Percentiles rank a stretch among this genome's conserved stretches.
phyloP scores from a whole-genome alignment of 2,888 invertebrate genomes.

The Ophion slaviceki region DNA sequence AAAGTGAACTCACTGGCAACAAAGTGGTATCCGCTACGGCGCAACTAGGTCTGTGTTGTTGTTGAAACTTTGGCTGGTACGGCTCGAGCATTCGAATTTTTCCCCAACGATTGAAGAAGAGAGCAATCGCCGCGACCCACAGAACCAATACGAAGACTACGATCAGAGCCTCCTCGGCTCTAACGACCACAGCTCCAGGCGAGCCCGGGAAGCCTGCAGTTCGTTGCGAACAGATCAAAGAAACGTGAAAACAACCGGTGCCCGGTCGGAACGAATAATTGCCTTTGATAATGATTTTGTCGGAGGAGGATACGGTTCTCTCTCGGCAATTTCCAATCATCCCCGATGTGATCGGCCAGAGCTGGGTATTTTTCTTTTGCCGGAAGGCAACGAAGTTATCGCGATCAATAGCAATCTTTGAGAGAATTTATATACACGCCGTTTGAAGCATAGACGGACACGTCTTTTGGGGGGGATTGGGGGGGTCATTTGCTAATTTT shows the following conservation, averaged over 20 bases:
- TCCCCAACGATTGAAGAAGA: slow-evolving; percentile 97
- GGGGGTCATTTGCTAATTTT: no score
- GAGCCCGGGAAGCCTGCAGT: slow-evolving; percentile 69
- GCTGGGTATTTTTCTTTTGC: no score
- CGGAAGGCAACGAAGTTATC: no score
- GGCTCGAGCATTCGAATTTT: slow-evolving; percentile 96
- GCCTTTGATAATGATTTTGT: no score
- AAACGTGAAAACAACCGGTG: neutral
- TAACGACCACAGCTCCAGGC: slow-evolving; percentile 88
- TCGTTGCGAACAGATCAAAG: neutral
- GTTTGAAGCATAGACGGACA: no score
- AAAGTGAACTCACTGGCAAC: slow-evolving; percentile 74
- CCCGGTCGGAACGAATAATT: neutral
- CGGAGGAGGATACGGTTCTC: no score
- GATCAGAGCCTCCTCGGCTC: slow-evolving; percentile 93
- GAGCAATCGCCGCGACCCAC: slow-evolving; percentile 94
- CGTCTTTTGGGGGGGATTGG: no score
- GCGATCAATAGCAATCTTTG: no score
- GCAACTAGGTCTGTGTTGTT: slow-evolving; percentile 89
- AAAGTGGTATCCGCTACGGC: slow-evolving; percentile 74
- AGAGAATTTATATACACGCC: no score
- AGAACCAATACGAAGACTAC: slow-evolving; percentile 92
- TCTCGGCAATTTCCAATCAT: no score
- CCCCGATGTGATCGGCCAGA: no score
- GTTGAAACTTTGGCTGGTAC: slow-evolving; percentile 95